These are phyloP conservation scores for Hipparchia semele DNA, from an alignment of 2,888 invertebrate genomes.

Conservation along the genomic window DNA sequence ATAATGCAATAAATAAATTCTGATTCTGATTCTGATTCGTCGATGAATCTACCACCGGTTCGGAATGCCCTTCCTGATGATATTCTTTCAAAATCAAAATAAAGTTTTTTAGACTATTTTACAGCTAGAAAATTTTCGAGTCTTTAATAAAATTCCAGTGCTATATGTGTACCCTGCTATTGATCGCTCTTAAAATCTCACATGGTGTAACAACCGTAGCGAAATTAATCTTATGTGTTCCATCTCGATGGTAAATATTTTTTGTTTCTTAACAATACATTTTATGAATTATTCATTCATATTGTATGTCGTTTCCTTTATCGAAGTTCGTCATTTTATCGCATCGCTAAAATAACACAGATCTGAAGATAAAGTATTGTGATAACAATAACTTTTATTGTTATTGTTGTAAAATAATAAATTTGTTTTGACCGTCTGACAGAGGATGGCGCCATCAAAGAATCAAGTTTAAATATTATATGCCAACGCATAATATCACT, in stretches of 20 bases:
- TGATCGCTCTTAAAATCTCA: background rate
- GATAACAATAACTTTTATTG: slow-evolving; percentile 19
- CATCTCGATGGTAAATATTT: slow-evolving; percentile 19
- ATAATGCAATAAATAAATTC: too few relatives aligned
- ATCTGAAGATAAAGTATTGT: slow-evolving; percentile 26
- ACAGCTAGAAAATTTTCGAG: too few relatives aligned
- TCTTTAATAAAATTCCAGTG: background rate
- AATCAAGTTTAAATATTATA: background rate
- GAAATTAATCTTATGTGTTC: slow-evolving; percentile 31
- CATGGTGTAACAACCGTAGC: background rate
- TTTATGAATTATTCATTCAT: slow-evolving; percentile 39
- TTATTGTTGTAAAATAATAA: slow-evolving; percentile 9
- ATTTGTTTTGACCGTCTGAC: background rate
- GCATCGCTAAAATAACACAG: slow-evolving; percentile 27
- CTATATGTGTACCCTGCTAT: background rate
- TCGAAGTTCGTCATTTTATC: slow-evolving; percentile 29
- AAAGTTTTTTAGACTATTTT: background rate
- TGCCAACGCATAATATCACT: too few relatives aligned
- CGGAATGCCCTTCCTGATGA: too few relatives aligned
- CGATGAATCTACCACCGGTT: too few relatives aligned
- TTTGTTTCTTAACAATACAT: slow-evolving; percentile 21
- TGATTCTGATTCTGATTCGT: too few relatives aligned
- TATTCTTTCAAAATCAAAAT: too few relatives aligned
- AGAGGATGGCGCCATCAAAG: background rate
- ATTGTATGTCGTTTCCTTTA: slow-evolving; percentile 16